Evolutionary conservation across 53 echinoderm and acorn worm genomes (phyloP).

Genomic region (Patiria pectinifera): DNA sequence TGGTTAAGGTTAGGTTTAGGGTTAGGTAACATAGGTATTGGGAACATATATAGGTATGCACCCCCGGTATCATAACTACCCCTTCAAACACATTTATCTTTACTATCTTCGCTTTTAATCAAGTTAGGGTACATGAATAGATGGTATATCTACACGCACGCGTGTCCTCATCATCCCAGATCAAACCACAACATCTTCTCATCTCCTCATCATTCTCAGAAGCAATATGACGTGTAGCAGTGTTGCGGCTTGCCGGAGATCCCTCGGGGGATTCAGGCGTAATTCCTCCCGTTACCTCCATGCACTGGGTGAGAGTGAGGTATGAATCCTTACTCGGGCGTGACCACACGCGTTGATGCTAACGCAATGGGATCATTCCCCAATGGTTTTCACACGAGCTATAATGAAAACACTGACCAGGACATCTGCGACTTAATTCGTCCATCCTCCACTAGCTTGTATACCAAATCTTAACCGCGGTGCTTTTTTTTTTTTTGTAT

Average conservation of each 20-base stretch:
- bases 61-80: no score
- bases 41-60: no score
- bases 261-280: background rate
- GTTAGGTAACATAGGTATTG: no score
- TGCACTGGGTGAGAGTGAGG: background rate
- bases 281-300: background rate
- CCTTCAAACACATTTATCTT: no score
- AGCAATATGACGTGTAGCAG: background rate
- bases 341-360: slow-evolving; percentile 25
- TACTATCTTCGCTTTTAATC: no score
- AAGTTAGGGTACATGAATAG: no score
- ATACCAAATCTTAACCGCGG: background rate
- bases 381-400: slow-evolving; percentile 57
- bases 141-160: background rate
- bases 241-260: background rate
- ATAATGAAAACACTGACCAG: slow-evolving; percentile 53
- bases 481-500: background rate
- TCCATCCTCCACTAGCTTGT: background rate
- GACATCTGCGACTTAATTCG: slow-evolving; percentile 62
- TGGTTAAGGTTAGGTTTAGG: no score
- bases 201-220: background rate
- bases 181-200: background rate
- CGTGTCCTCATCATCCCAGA: background rate
- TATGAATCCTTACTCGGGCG: slow-evolving; percentile 1
- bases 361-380: slow-evolving; percentile 1